Percentiles rank a stretch among this genome's conserved stretches.
These are phyloP conservation scores for Labeo catla DNA, from an alignment of 2,113 vertebrate genomes.

Conservation along the genomic window DNA sequence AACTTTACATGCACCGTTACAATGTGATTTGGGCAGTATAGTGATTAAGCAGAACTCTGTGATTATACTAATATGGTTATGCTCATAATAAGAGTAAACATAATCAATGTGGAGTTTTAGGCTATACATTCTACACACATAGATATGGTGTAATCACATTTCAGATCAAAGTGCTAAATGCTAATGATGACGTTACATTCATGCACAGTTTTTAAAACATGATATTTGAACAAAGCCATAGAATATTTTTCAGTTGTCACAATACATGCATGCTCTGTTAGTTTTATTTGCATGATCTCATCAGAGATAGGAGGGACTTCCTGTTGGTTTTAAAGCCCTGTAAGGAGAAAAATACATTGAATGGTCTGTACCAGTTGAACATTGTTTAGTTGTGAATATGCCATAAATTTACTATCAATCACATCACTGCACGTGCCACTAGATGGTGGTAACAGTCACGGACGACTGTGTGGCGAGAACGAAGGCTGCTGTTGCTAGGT, in stretches of 20 bases:
- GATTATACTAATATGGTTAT: background rate
- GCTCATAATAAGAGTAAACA: background rate
- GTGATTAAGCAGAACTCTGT: background rate
- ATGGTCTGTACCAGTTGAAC: background rate
- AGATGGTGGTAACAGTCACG: conserved; percentile 68
- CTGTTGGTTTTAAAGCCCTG: background rate
- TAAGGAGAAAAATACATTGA: background rate
- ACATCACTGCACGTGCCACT: conserved; percentile 56
- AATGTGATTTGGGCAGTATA: background rate
- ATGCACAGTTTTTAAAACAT: background rate
- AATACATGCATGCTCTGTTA: background rate
- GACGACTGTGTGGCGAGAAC: conserved; percentile 44
- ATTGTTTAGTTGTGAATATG: conserved; percentile 2
- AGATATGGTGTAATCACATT: background rate
- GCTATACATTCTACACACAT: background rate
- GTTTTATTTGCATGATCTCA: background rate
- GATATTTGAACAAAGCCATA: conserved; percentile 10
- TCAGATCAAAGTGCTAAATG: background rate
- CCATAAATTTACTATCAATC: background rate
- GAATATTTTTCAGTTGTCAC: background rate
- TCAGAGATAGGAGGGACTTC: background rate
- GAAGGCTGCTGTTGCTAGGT: conserved; percentile 75
- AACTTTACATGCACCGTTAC: background rate
- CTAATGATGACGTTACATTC: background rate
- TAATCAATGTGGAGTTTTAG: background rate